A percentile compares a stretch with the other conserved stretches of the same genome.
Evolutionary conservation across 2,797 vertebrate genomes (phyloP).

Genomic region (Xiphorhynchus erythropygius): DNA sequence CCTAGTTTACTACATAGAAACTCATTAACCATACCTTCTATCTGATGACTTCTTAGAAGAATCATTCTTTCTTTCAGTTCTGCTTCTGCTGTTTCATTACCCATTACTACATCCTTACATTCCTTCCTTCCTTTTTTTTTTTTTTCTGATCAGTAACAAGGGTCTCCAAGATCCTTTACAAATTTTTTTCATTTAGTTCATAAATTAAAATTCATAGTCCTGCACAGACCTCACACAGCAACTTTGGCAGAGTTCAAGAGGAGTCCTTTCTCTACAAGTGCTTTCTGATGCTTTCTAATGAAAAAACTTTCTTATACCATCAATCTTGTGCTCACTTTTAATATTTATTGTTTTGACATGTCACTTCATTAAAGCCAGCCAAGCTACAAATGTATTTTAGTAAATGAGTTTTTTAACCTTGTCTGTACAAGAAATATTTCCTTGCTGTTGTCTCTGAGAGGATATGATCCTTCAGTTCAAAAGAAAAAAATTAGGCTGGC

Average conservation of each 20-base stretch:
- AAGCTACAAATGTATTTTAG: not conserved
- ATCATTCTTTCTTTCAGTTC: not conserved
- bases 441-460: not conserved
- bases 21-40: not conserved
- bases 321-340: not conserved
- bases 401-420: slow-evolving; percentile 14
- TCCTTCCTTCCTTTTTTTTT: not conserved
- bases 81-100: not conserved
- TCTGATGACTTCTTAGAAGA: slow-evolving; percentile 18
- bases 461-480: not conserved
- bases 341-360: slow-evolving; percentile 1
- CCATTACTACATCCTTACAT: not conserved
- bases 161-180: not conserved
- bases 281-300: not conserved
- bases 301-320: not conserved
- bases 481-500: not conserved
- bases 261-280: not conserved
- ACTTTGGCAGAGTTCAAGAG: not conserved
- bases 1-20: not conserved
- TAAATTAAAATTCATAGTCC: slow-evolving; percentile 12
- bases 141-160: not conserved
- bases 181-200: not conserved
- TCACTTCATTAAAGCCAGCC: not conserved
- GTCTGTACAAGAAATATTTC: not conserved
- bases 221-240: not conserved